Evolutionary conservation across 2,888 invertebrate species (phyloP).

Genomic region (Aporophyla nigra): DNA sequence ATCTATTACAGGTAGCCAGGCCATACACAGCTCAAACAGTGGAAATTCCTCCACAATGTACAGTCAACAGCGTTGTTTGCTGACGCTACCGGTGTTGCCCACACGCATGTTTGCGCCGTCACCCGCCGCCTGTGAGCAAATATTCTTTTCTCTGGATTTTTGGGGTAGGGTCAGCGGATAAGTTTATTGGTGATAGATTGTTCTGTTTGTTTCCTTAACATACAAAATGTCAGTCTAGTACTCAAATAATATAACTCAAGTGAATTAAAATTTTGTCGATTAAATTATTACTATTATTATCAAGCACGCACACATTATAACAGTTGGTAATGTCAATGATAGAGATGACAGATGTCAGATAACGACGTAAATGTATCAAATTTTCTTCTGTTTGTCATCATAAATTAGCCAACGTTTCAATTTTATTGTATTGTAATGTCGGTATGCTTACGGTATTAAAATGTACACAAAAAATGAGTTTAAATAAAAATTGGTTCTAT

Average conservation of each 20-base stretch:
- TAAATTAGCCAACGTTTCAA: neutral
- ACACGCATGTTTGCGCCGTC: conserved; percentile 83
- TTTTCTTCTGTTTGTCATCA: conserved; percentile 16
- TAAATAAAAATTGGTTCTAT: neutral
- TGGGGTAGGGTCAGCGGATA: conserved; percentile 79
- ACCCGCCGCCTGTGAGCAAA: conserved; percentile 81
- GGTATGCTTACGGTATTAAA: no score
- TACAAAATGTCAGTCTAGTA: neutral
- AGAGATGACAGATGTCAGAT: conserved; percentile 13
- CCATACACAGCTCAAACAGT: conserved; percentile 80
- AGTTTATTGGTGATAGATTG: conserved; percentile 14
- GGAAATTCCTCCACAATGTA: conserved; percentile 82
- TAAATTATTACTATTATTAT: neutral
- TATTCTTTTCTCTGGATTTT: conserved; percentile 84
- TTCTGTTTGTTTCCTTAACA: neutral
- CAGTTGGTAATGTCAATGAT: conserved; percentile 1
- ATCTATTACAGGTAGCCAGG: conserved; percentile 78
- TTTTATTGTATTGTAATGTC: no score
- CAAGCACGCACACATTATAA: neutral
- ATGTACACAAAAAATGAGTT: no score
- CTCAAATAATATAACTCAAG: neutral
- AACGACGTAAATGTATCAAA: neutral
- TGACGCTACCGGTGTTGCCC: conserved; percentile 90
- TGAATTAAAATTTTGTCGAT: neutral
- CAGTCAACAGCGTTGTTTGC: conserved; percentile 87